These are phyloP conservation scores for Alosa alosa DNA, from an alignment of 2,113 vertebrate genomes.

Conservation along the genomic window DNA sequence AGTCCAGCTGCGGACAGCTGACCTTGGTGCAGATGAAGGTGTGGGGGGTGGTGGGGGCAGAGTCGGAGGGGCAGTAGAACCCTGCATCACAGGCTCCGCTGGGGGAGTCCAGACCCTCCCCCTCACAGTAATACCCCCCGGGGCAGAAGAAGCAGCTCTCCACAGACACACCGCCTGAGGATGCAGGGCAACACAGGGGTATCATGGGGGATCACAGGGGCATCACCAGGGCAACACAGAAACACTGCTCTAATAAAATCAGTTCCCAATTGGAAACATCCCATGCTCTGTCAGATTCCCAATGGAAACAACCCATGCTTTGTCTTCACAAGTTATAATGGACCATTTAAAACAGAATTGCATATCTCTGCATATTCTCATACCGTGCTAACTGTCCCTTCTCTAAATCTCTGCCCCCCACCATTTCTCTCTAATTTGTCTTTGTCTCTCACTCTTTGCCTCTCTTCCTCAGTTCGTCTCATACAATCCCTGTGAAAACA, in stretches of 20 bases:
- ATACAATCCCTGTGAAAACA: no score
- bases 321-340: no score
- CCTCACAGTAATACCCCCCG: conserved; percentile 80
- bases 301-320: not conserved
- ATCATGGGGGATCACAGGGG: not conserved
- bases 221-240: not conserved
- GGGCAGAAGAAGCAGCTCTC: conserved; percentile 80
- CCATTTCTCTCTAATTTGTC: no score
- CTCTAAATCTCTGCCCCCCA: no score
- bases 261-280: not conserved
- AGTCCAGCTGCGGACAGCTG: not conserved
- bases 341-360: conserved; percentile 4
- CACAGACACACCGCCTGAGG: conserved; percentile 75
- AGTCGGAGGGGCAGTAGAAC: conserved; percentile 79
- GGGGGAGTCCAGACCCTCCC: conserved; percentile 68
- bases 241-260: not conserved
- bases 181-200: not conserved
- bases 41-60: conserved; percentile 71
- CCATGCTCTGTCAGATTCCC: no score
- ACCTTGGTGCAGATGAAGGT: conserved; percentile 84
- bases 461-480: not conserved
- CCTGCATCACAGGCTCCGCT: conserved; percentile 74
- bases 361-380: no score
- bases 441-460: not conserved
- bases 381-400: no score